Base-by-base conservation (phyloP, 2,113 vertebrate genomes). In the Amblyopsis rosae region DNA sequence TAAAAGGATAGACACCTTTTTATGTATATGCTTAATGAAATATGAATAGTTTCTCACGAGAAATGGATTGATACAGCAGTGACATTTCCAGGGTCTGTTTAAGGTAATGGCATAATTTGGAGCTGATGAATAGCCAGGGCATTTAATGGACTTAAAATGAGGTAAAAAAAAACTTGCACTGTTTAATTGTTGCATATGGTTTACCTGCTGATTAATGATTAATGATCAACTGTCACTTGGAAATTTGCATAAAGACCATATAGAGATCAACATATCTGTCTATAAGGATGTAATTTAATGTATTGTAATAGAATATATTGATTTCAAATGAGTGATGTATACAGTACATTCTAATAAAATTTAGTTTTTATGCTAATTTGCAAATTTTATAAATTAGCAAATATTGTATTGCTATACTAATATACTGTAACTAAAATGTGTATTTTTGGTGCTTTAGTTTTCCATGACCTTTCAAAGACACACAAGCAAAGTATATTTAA, bases 31-130 rank as follows among this genome's bases (percentile, higher is more conserved):
- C 81, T 80, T 90, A 88, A 92, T 90, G 82, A 81, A 88, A 90
- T 84, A 90, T 90, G 82, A 90, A 89, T 88, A 80, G 83, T 73
- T 83, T 86, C 79, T 79, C 82, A 89, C 83, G 90, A 92, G 80
- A 85, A 90, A 92, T 88, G 81, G 90, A 82, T 61, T 75, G 86
- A 87, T 82, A 77, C 72, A 69, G 62, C 19, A 56, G 56, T 93
- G 90, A 91, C 92, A 92, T 93, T 92, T 92, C 66, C 60, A 63
- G 81, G 82, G 87, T 85, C 63, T 84, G 79, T 79, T 85, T 87
- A 80, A 82, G 68, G 68, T 86, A 90, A 84, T 85, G 70, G 80
- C 77, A 79, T 89, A 68, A 83, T 90, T 90, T 89, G 72, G 67
- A 68, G 60, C 72, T 90, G 87, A 93, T 86, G 67, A 90, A 91